Evolutionary conservation across 2,797 vertebrate genomes (phyloP).

Genomic region (Alectoris magna): DNA sequence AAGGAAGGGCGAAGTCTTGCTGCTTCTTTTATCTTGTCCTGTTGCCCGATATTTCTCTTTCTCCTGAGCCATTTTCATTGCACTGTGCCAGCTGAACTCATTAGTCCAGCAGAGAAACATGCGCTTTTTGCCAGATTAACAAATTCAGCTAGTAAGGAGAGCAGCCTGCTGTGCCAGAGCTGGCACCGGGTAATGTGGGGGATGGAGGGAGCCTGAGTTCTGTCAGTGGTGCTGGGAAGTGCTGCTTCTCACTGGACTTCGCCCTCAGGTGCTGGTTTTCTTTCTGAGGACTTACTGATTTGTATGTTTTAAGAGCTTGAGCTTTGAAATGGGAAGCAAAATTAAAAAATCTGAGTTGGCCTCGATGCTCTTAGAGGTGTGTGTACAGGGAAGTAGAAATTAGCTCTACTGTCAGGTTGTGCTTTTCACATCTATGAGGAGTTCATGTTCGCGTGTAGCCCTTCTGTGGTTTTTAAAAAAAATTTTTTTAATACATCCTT

Average conservation of each 20-base stretch:
- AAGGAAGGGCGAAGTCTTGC: background rate
- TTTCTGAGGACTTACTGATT: background rate
- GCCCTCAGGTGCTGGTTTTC: background rate
- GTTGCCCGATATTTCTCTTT: background rate
- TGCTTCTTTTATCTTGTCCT: background rate
- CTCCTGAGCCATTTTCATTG: background rate
- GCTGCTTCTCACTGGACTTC: background rate
- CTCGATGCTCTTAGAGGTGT: background rate
- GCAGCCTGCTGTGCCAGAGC: background rate
- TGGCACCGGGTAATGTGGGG: background rate
- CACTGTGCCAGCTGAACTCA: background rate
- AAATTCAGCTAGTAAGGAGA: background rate
- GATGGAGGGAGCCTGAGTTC: background rate
- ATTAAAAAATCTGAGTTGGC: background rate
- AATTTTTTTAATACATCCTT: background rate
- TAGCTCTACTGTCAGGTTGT: background rate
- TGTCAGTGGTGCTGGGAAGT: background rate
- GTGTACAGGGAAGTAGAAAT: background rate
- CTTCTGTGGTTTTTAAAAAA: background rate
- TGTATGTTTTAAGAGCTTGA: background rate
- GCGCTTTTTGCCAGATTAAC: slow-evolving; percentile 3
- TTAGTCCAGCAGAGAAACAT: background rate
- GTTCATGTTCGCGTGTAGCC: background rate
- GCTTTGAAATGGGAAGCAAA: background rate
- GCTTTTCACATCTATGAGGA: background rate